Evolutionary conservation across 2,797 vertebrate genomes (phyloP).

Genomic region (Malacoctenus gilli): DNA sequence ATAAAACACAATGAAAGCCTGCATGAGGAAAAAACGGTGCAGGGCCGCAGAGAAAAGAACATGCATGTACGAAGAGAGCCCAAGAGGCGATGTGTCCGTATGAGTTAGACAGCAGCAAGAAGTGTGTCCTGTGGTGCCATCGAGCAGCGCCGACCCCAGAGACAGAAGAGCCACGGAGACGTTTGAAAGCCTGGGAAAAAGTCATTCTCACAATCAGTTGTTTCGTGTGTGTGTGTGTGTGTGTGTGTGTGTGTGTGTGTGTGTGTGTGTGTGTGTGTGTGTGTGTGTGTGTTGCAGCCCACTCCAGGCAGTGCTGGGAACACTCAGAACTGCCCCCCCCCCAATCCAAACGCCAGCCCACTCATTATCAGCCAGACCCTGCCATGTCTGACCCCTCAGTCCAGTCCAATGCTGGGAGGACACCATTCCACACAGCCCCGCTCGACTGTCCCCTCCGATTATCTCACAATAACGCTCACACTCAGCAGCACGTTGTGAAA

Average conservation of each 20-base stretch:
- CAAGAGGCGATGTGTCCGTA: neutral
- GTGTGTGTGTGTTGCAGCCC: neutral
- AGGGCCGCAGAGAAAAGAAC: neutral
- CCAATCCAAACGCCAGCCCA: constrained; percentile 54
- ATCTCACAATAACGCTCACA: neutral
- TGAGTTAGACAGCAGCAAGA: neutral
- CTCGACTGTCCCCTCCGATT: neutral
- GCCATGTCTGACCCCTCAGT: constrained; percentile 34
- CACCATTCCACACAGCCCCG: constrained; percentile 13
- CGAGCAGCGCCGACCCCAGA: neutral
- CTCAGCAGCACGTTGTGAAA: constrained; percentile 3
- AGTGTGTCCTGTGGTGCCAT: neutral
- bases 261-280: constrained; percentile 1
- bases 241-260: neutral
- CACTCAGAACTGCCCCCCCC: constrained; percentile 45
- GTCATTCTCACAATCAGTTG: constrained; percentile 8
- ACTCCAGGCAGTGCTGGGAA: constrained; percentile 43
- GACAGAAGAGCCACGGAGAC: neutral
- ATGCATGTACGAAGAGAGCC: neutral
- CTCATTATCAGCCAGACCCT: constrained; percentile 52
- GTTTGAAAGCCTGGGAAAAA: constrained; percentile 19
- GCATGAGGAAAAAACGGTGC: neutral
- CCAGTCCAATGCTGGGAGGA: constrained; percentile 29
- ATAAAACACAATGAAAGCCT: neutral
- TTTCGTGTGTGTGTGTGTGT: constrained; percentile 1